Evolutionary conservation across 2,888 invertebrate species (phyloP), one percentile per base, ranked within the genome.

Genomic region (Embidobia sp.): DNA sequence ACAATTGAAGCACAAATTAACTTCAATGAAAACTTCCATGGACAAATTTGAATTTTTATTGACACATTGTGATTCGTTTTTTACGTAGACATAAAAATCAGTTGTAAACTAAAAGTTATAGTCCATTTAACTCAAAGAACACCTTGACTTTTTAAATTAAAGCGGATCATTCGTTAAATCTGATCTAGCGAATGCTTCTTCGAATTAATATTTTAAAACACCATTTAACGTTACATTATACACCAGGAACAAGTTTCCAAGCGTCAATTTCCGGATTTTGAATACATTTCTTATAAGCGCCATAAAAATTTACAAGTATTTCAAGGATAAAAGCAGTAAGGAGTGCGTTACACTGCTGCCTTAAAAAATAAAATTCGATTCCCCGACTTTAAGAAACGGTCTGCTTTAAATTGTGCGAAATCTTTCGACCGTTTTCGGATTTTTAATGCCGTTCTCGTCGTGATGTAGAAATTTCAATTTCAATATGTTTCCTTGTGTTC

Each of bases 71-170:
- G 26, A 49, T 63, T 49, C 27, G 49, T 49, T 63, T 63, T 63
- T 63, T n/a, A 61, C 29, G 49, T 63, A 27, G 29, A 15, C 40
- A 63, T 49, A 63, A 49, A 57, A 49, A 63, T 49, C 19, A 22
- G 19, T n/a, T 40, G 15, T 49, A 49, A 49, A 63, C 37, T 27
- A 37, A 29, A 26, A 63, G 40, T 40, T 37, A 49, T 49, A 19
- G 49, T 49, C 13, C 63, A 63, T 29, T 48, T 63, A 40, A 48
- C 48, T 49, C 29, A 13, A 49, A 63, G 27, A 63, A 63, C 37
- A 49, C 49, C 35, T 63, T 49, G 63, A 48, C 48, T 63, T 49
- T 63, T 63, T 27, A 49, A 48, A 63, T 49, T 49, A 49, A 49
- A 63, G 48, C 10, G 63, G 40, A 63, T 49, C 33, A 63, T 63